phyloP scores from a whole-genome alignment of 2,797 vertebrate species.

The Gobionotothen gibberifrons region DNA sequence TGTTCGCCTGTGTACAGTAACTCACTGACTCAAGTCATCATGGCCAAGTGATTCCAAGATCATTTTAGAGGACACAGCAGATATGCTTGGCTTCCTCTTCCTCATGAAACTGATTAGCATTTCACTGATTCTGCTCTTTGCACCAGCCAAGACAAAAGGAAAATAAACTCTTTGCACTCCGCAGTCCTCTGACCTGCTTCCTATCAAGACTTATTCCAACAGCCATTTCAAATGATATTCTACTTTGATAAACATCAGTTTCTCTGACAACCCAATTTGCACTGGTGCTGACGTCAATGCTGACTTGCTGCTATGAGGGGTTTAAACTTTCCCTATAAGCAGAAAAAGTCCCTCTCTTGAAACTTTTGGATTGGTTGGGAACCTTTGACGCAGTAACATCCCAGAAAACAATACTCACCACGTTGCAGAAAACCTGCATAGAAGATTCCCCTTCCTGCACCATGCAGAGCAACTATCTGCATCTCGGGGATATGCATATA shows the following conservation, averaged over 20 bases:
- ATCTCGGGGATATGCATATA: slow-evolving; percentile 33
- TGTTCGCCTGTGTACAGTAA: slow-evolving; percentile 44
- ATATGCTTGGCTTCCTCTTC: slow-evolving; percentile 46
- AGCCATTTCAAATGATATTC: slow-evolving; percentile 15
- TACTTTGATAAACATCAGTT: slow-evolving; percentile 34
- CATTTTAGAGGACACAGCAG: slow-evolving; percentile 73
- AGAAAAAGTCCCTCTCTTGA: slow-evolving; percentile 33
- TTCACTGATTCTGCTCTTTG: slow-evolving; percentile 70
- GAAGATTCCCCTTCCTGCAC: slow-evolving; percentile 7
- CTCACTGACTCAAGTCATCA: slow-evolving; percentile 43
- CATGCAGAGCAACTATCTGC: slow-evolving; percentile 14
- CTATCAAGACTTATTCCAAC: slow-evolving; percentile 2
- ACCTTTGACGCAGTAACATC: slow-evolving; percentile 11
- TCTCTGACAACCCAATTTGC: slow-evolving; percentile 24
- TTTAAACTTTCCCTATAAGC: slow-evolving; percentile 39
- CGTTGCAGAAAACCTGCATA: slow-evolving; percentile 3
- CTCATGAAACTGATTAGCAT: slow-evolving; percentile 61
- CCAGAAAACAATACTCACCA: neutral
- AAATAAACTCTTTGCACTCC: slow-evolving; percentile 41
- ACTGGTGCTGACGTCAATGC: slow-evolving; percentile 19
- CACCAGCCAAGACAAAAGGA: slow-evolving; percentile 17
- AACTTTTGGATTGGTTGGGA: slow-evolving; percentile 20
- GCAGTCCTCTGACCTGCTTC: slow-evolving; percentile 28
- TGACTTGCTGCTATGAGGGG: slow-evolving; percentile 40
- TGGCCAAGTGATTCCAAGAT: slow-evolving; percentile 54